phyloP scores from a whole-genome alignment of 2,113 vertebrate genomes.

The Daphoenositta chrysoptera region DNA sequence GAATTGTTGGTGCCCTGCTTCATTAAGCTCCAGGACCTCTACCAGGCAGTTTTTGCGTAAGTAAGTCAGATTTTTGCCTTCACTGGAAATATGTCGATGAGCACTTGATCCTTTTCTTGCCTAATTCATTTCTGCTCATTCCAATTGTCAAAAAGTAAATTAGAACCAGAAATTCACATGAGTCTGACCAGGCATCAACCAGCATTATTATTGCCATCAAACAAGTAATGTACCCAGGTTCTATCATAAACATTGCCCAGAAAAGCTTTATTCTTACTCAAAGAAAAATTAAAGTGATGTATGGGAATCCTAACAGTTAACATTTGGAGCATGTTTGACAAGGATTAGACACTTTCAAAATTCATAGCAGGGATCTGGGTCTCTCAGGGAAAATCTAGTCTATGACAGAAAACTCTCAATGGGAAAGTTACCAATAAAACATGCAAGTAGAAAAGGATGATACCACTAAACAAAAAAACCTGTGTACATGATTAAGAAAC shows the following conservation, averaged over 20 bases:
- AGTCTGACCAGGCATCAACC: conserved; percentile 6
- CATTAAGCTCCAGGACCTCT: neutral
- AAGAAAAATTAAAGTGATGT: conserved; percentile 48
- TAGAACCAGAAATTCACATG: neutral
- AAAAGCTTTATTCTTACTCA: conserved; percentile 55
- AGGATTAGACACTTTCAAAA: neutral
- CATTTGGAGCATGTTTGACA: neutral
- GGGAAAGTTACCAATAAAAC: neutral
- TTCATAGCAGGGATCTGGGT: neutral
- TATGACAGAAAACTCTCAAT: neutral
- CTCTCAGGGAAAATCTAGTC: neutral
- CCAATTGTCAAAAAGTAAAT: conserved; percentile 57
- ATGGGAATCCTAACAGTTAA: conserved; percentile 14
- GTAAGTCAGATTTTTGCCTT: neutral
- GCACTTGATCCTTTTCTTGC: neutral
- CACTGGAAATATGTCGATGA: neutral
- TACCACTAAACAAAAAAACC: neutral
- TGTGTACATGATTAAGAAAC: neutral
- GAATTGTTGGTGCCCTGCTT: neutral
- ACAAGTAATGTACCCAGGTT: conserved; percentile 37
- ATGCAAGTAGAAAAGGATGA: neutral
- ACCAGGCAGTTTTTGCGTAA: neutral
- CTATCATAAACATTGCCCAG: conserved; percentile 42
- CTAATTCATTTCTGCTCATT: conserved; percentile 6
- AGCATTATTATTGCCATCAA: conserved; percentile 56